A percentile compares a stretch with the other conserved stretches of the same genome.
Conservation (phyloP, 2,888 invertebrate species). For the Parochlus steinenii region DNA sequence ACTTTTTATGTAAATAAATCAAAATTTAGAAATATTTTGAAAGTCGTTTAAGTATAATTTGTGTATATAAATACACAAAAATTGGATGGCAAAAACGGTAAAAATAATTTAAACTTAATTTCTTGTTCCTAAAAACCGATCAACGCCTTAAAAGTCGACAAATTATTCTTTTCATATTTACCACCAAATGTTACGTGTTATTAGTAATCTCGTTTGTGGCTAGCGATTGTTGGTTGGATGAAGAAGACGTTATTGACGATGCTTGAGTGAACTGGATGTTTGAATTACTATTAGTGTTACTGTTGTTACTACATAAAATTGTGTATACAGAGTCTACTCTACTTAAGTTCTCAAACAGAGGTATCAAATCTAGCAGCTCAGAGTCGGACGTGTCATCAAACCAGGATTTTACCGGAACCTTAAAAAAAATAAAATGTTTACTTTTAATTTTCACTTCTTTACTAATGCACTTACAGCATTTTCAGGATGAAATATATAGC, state of each 20-base stretch:
- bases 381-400: slow-evolving; percentile 98
- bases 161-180: slow-evolving; percentile 2
- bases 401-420: slow-evolving; percentile 99
- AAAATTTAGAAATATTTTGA: too few species aligned
- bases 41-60: too few species aligned
- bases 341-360: slow-evolving; percentile 93
- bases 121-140: too few species aligned
- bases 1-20: too few species aligned
- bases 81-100: too few species aligned
- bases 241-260: slow-evolving; percentile 4
- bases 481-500: slow-evolving; percentile 99
- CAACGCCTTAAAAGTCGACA: slow-evolving; percentile 6
- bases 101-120: too few species aligned
- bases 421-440: slow-evolving; percentile 18
- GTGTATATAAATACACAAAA: too few species aligned
- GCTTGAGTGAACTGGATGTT: slow-evolving; percentile 5
- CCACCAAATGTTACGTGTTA: slow-evolving; percentile 11
- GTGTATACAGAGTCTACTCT: slow-evolving; percentile 94
- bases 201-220: slow-evolving; percentile 5
- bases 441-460: not conserved
- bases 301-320: slow-evolving; percentile 57
- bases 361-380: slow-evolving; percentile 91
- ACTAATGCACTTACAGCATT: slow-evolving; percentile 72
- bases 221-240: too few species aligned
- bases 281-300: slow-evolving; percentile 8